Evolutionary conservation across 2,888 invertebrate species (phyloP), one percentile per base, ranked within the genome.

Genomic region (Strigamia crassipes): DNA sequence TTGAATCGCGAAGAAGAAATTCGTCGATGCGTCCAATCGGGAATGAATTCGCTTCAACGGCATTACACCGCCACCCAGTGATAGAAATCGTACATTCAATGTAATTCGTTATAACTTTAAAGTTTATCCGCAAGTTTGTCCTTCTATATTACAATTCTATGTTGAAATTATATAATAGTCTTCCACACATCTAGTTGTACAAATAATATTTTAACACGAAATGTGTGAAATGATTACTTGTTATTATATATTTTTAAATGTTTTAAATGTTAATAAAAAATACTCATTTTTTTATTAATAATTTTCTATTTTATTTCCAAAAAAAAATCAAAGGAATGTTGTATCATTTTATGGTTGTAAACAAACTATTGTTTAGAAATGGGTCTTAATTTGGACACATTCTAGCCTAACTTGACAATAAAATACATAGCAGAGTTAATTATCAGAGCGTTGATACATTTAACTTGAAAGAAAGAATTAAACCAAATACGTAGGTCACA

Each of bases 21-120:
- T n/a, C 79, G 79, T 41, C 79, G 79, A n/a, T 79, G 79, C 15
- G 27, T 79, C 15, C 79, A 79, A 41, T 18, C 34, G 23, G 79
- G 79, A 12, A 31, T 79, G 79, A n/a, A 41, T 18, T 79, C 79
- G n/a, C 31, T 79, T 1, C 41, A 79, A 5, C 78, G 31, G 1
- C 78, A 31, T 27, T 21, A 5, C 31, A 31, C 78, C 8, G 12
- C 1, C 10, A 61, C 23, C 61, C 78, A 78, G 31, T n/a, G 31
- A 78, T n/a, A 61, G 10, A 38, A 38, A 38, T 38, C 38, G 8
- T 10, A 38, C 6, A 38, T 38, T 38, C 10, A 38, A 38, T 38
- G 38, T 38, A 0, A 38, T 6, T 27, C 3, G 3, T 27, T 27
- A 38, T 6, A 6, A 38, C 6, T 38, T 38, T 6, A 38, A 38